phyloP scores from a whole-genome alignment of 2,888 invertebrate genomes.

The Cybosia mesomella region DNA sequence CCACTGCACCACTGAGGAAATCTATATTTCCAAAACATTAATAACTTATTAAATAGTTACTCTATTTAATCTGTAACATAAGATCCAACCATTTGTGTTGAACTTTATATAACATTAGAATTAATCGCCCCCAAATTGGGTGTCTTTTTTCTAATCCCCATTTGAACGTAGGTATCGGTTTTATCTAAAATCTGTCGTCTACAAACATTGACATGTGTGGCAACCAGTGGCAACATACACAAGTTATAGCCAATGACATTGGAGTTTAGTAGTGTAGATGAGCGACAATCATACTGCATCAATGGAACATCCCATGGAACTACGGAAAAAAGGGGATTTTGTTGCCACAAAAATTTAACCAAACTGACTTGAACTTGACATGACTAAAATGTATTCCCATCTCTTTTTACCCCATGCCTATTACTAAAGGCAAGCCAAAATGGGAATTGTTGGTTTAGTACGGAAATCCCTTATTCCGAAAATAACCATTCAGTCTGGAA shows the following conservation, averaged over 20 bases:
- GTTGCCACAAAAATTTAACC: no score
- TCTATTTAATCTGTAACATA: slow-evolving; percentile 58
- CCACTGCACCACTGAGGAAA: not conserved
- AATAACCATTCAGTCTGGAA: no score
- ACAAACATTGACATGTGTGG: slow-evolving; percentile 69
- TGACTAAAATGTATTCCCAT: no score
- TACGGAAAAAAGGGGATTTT: no score
- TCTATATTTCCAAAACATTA: not conserved
- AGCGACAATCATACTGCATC: no score
- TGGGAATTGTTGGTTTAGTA: no score
- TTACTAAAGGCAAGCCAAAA: no score
- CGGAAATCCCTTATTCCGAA: no score
- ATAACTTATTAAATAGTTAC: slow-evolving; percentile 19
- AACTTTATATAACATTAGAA: slow-evolving; percentile 46
- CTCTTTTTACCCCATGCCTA: no score
- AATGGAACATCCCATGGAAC: no score
- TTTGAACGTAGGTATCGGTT: slow-evolving; percentile 67
- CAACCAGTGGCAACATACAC: slow-evolving; percentile 57
- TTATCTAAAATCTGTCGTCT: slow-evolving; percentile 69
- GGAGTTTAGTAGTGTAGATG: slow-evolving; percentile 7
- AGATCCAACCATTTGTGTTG: slow-evolving; percentile 44
- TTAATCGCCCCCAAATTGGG: slow-evolving; percentile 64
- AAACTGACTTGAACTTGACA: no score
- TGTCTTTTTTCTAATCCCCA: slow-evolving; percentile 71
- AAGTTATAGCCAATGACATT: slow-evolving; percentile 36